Base-by-base conservation (phyloP, 1,140 invertebrate genomes). In the Pentalonia nigronervosa region DNA sequence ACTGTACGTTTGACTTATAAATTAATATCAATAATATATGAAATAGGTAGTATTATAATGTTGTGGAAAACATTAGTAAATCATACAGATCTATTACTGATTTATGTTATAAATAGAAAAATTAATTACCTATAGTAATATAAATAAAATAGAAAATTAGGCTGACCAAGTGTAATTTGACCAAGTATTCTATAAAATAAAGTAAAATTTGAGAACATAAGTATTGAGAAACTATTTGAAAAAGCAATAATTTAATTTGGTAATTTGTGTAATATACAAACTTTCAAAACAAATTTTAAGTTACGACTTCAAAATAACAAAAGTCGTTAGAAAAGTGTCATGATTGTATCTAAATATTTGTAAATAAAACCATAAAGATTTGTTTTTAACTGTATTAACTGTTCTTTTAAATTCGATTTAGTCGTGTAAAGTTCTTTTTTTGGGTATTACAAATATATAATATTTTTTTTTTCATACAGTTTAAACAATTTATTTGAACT, bases 381-480 rank as follows among this genome's bases (percentile, higher is more conserved):
- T 76, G 30, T 84, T 30, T 84, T 21, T 53, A 53, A 53, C 50
- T 53, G 50, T 53, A 4, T 41, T 84, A 45, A 84, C 21, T 84
- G 83, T 84, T 41, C 36, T 84, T 84, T 84, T 36, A 30, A 84
- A 84, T 25, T 84, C 36, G 45, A 84, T 84, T 84, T 84, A 84
- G 34, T 41, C 21, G 9, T 25, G 36, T 84, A 84, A 84, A 84
- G 81, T 84, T 84, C 25, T 41, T 83, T 83, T 84, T 84, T 84
- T 84, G 41, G 36, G 36, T 45, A 45, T 45, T 45, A 45, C 41
- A 30, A 84, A 41, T 41, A 45, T 76, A n/a, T 76, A n/a, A 67
- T 84, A 84, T 23, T 41, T 84, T 41, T 41, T 41, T 84, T 25
- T 45, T 23, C 8, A 45, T 45, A 84, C 8, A 30, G 36, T 11